A percentile compares a stretch with the other conserved stretches of the same genome.
Conservation (phyloP, 92 coral and sea anemone species). For the Zoanthus sociatus region DNA sequence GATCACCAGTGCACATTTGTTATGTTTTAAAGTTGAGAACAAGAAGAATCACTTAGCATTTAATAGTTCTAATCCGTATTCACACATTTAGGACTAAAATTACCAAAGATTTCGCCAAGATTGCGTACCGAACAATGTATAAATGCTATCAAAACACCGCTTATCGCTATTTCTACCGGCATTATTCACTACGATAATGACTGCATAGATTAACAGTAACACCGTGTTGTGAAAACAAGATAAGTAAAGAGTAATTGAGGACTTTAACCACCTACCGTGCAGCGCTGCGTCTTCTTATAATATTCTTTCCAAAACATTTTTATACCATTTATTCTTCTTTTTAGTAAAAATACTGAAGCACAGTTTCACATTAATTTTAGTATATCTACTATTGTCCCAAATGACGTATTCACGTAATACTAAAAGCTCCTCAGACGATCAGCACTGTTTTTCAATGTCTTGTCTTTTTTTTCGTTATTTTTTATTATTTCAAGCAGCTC, state of each 20-base stretch:
- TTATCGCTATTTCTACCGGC: not conserved
- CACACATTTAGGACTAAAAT: not conserved
- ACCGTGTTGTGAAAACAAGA: not conserved
- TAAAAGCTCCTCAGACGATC: too few relatives aligned
- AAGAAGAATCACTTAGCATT: not conserved
- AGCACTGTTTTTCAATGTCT: too few relatives aligned
- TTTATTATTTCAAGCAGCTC: too few relatives aligned
- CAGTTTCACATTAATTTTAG: too few relatives aligned
- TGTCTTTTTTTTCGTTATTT: too few relatives aligned
- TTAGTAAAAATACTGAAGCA: too few relatives aligned
- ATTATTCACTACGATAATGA: not conserved
- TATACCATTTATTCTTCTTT: too few relatives aligned
- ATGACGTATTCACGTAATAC: too few relatives aligned
- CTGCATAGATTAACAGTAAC: not conserved
- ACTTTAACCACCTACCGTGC: not conserved
- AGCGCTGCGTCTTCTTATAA: too few relatives aligned
- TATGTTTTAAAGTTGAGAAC: not conserved
- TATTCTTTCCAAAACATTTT: too few relatives aligned
- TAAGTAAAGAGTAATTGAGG: not conserved
- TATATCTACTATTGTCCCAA: too few relatives aligned
- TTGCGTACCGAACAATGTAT: not conserved
- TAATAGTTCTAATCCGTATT: not conserved
- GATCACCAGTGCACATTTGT: not conserved
- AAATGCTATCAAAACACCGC: not conserved
- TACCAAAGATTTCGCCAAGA: not conserved